A percentile compares a stretch with the other conserved stretches of the same genome.
Conservation (phyloP, 2,113 vertebrate genomes). For the Atlantisia rogersi region DNA sequence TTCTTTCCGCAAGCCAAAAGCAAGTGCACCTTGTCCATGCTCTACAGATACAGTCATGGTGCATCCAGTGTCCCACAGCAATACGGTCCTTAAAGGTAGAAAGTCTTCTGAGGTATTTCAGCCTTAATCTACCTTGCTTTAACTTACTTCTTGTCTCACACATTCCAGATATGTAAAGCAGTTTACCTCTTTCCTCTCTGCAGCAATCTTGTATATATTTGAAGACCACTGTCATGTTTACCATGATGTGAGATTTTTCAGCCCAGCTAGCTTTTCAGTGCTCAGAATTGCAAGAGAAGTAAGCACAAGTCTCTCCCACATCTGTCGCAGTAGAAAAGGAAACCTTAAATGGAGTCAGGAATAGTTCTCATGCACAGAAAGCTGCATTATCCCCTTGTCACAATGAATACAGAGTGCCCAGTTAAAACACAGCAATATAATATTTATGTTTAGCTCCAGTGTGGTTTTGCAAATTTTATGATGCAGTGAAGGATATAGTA, state of each 20-base stretch:
- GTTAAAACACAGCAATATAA: constrained; percentile 20
- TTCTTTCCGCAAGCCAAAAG: constrained; percentile 30
- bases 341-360: background rate
- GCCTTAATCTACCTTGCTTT: background rate
- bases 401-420: background rate
- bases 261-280: background rate
- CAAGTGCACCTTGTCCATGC: background rate
- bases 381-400: constrained; percentile 17
- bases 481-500: background rate
- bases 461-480: constrained; percentile 50
- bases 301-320: background rate
- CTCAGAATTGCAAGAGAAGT: background rate
- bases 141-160: background rate
- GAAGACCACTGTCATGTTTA: background rate
- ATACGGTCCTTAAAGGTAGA: background rate
- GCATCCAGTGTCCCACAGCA: background rate
- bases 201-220: background rate
- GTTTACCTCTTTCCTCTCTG: background rate
- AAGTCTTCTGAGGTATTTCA: background rate
- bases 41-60: background rate
- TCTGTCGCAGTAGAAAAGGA: background rate
- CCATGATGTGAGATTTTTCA: background rate
- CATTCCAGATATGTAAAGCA: constrained; percentile 7
- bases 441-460: constrained; percentile 43
- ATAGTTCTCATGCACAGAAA: background rate